Conservation (phyloP, 2,888 invertebrate species). For the Gandaritis pyraliata region DNA sequence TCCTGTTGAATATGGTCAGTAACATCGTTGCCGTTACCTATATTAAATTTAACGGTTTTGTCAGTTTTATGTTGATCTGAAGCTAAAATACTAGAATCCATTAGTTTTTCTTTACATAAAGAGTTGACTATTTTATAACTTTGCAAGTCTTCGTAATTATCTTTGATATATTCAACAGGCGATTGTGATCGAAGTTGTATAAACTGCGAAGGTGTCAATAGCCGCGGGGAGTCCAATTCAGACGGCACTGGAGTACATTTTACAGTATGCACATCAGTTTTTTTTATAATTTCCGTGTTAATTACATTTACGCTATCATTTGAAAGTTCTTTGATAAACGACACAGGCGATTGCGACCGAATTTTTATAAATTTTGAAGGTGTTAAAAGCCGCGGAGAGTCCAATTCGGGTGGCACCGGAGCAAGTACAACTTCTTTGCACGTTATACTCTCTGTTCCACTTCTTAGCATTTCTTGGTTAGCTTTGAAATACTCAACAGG, state of each 20-base stretch:
- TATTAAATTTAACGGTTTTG: slow-evolving; percentile 41
- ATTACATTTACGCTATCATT: slow-evolving; percentile 61
- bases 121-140: slow-evolving; percentile 80
- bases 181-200: slow-evolving; percentile 31
- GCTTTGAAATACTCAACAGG: slow-evolving; percentile 52
- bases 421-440: slow-evolving; percentile 78
- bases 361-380: slow-evolving; percentile 52
- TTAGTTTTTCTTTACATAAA: slow-evolving; percentile 64
- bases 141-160: slow-evolving; percentile 73
- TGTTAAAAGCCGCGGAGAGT: slow-evolving; percentile 58
- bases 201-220: slow-evolving; percentile 58
- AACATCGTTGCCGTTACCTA: slow-evolving; percentile 22
- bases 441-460: slow-evolving; percentile 70
- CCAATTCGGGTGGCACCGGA: slow-evolving; percentile 70
- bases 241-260: slow-evolving; percentile 74
- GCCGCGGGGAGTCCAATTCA: slow-evolving; percentile 65
- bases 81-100: slow-evolving; percentile 46
- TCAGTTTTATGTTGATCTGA: slow-evolving; percentile 18
- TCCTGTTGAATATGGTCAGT: slow-evolving; percentile 17
- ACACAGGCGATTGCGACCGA: slow-evolving; percentile 26
- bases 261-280: slow-evolving; percentile 75
- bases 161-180: slow-evolving; percentile 48
- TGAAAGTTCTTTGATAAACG: slow-evolving; percentile 51
- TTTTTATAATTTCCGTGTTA: slow-evolving; percentile 76
- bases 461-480: slow-evolving; percentile 70